Percentiles rank a stretch among this genome's conserved stretches.
Evolutionary conservation across 2,888 invertebrate genomes (phyloP).

Genomic region (Drosophila neotestacea): DNA sequence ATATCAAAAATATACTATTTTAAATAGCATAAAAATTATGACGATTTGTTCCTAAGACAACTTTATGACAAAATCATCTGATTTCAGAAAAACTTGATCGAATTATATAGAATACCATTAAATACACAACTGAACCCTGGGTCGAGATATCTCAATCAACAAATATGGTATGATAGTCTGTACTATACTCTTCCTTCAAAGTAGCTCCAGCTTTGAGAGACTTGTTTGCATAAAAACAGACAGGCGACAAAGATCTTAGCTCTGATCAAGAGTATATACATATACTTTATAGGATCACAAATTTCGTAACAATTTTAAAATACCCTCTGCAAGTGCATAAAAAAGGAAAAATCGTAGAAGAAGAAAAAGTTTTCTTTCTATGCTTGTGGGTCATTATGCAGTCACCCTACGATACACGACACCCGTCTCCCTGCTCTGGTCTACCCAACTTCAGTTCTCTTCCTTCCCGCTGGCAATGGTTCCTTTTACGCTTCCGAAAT

Average conservation of each 20-base stretch:
- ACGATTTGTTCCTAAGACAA: too few relatives aligned
- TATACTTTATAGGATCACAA: neutral
- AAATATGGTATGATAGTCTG: neutral
- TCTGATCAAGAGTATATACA: neutral
- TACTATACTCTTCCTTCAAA: too few relatives aligned
- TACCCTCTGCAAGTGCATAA: constrained; percentile 1
- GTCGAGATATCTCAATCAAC: neutral
- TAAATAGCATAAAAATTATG: too few relatives aligned
- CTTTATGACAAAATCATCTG: too few relatives aligned
- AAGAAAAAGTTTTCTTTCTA: constrained; percentile 47
- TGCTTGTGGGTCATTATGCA: constrained; percentile 79
- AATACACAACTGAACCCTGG: neutral
- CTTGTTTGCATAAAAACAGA: too few relatives aligned
- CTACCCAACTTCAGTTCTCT: constrained; percentile 10
- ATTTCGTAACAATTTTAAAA: neutral
- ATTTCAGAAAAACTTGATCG: too few relatives aligned
- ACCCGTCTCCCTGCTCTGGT: constrained; percentile 3
- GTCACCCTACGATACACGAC: constrained; percentile 29
- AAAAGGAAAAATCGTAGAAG: constrained; percentile 7
- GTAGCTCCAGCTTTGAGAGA: too few relatives aligned
- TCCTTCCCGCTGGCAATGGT: constrained; percentile 24
- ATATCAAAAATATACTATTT: too few relatives aligned
- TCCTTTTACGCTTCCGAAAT: constrained; percentile 48
- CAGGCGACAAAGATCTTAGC: neutral
- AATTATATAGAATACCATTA: neutral